phyloP scores from a whole-genome alignment of 2,113 vertebrate species.

The Embiotoca jacksoni region DNA sequence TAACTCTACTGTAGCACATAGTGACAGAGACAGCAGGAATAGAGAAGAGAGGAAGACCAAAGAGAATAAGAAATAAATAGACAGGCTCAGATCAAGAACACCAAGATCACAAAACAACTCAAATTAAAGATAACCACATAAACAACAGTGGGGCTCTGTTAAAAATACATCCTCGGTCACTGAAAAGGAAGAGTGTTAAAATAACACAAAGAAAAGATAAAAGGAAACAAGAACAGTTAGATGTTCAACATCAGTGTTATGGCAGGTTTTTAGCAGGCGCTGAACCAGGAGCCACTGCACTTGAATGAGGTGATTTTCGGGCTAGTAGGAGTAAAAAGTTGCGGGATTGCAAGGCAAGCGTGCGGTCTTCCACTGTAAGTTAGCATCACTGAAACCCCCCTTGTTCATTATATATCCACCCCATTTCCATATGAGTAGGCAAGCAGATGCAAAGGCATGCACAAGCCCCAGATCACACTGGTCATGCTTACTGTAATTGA shows the following conservation, averaged over 20 bases:
- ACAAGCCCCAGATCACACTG: conserved; percentile 40
- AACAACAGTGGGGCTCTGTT: conserved; percentile 17
- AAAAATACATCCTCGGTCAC: conserved; percentile 33
- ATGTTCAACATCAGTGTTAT: conserved; percentile 41
- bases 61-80: conserved; percentile 15
- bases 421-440: conserved; percentile 27
- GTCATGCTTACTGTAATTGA: conserved; percentile 43
- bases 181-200: conserved; percentile 62
- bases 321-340: conserved; percentile 1
- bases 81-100: conserved; percentile 50
- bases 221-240: conserved; percentile 22
- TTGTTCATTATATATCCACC: conserved; percentile 5
- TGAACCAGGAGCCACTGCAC: conserved; percentile 21
- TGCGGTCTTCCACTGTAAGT: conserved; percentile 38
- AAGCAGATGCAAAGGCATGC: conserved; percentile 76
- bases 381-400: conserved; percentile 4
- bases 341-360: conserved; percentile 51
- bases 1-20: conserved; percentile 11
- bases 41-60: conserved; percentile 43
- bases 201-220: conserved; percentile 47
- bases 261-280: conserved; percentile 42
- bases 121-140: conserved; percentile 54
- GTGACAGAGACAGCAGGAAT: conserved; percentile 20
- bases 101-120: conserved; percentile 58
- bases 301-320: conserved; percentile 15